phyloP scores from a whole-genome alignment of 1,140 invertebrate genomes.

The Nephila pilipes region DNA sequence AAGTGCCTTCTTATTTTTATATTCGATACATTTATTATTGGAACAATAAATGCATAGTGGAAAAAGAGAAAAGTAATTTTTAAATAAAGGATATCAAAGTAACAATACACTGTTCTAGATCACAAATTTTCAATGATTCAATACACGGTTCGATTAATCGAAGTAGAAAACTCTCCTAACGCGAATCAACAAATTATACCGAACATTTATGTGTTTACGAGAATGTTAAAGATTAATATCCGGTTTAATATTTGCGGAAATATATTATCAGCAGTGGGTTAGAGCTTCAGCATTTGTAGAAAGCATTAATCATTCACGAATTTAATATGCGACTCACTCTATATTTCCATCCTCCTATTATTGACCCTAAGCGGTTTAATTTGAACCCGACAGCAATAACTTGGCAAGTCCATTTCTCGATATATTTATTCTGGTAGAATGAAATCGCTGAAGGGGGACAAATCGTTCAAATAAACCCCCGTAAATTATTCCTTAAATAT shows the following conservation, averaged over 20 bases:
- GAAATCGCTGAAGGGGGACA: not conserved
- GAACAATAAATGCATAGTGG: no score
- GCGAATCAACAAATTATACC: constrained; percentile 15
- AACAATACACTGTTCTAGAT: not conserved
- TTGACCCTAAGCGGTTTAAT: constrained; percentile 15
- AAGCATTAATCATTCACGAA: constrained; percentile 42
- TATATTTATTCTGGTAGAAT: constrained; percentile 1
- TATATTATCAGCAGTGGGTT: constrained; percentile 32
- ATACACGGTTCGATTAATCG: not conserved
- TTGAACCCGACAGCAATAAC: constrained; percentile 46
- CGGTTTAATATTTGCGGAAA: constrained; percentile 51
- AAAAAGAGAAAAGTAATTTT: not conserved
- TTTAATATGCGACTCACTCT: constrained; percentile 21
- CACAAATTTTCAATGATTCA: not conserved
- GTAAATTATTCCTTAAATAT: constrained; percentile 35
- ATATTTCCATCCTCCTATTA: constrained; percentile 15
- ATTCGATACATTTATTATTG: no score
- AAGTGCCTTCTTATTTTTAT: no score
- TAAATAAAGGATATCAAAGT: not conserved
- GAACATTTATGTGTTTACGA: constrained; percentile 27
- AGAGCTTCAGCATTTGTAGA: not conserved
- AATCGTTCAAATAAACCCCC: not conserved
- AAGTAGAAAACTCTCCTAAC: not conserved
- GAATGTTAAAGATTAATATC: constrained; percentile 52
- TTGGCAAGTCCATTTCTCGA: not conserved